Conservation (phyloP, 2,797 vertebrate genomes). For the Rhabdomys pumilio region DNA sequence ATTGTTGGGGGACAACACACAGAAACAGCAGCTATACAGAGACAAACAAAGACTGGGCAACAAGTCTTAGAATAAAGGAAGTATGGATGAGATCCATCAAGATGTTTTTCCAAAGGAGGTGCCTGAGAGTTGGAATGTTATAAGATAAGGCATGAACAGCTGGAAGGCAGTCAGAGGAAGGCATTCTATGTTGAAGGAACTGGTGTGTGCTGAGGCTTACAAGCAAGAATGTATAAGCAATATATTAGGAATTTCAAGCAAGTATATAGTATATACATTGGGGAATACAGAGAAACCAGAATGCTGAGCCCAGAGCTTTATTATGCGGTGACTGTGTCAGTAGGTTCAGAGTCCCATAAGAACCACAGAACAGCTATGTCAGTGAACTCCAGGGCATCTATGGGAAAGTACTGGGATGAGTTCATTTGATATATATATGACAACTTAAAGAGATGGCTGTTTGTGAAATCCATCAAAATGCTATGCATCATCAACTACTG, state of each 20-base stretch:
- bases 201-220: constrained; percentile 63
- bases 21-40: constrained; percentile 61
- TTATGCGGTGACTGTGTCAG: constrained; percentile 56
- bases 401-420: constrained; percentile 52
- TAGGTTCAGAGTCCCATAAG: constrained; percentile 9
- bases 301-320: constrained; percentile 70
- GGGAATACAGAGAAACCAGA: constrained; percentile 73
- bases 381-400: constrained; percentile 13
- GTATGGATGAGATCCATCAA: constrained; percentile 29
- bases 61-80: constrained; percentile 55
- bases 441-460: constrained; percentile 22
- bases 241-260: constrained; percentile 75
- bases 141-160: constrained; percentile 38
- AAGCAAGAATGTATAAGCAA: constrained; percentile 75
- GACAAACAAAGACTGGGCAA: constrained; percentile 21
- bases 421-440: constrained; percentile 12
- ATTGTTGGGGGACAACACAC: neutral
- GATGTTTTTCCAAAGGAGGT: constrained; percentile 6
- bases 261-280: constrained; percentile 68
- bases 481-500: constrained; percentile 27
- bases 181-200: constrained; percentile 48
- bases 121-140: constrained; percentile 64
- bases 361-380: constrained; percentile 41
- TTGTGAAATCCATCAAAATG: constrained; percentile 41
- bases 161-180: constrained; percentile 15